Evolutionary conservation across 2,113 vertebrate species (phyloP).

Genomic region (Prietella phreatophila): DNA sequence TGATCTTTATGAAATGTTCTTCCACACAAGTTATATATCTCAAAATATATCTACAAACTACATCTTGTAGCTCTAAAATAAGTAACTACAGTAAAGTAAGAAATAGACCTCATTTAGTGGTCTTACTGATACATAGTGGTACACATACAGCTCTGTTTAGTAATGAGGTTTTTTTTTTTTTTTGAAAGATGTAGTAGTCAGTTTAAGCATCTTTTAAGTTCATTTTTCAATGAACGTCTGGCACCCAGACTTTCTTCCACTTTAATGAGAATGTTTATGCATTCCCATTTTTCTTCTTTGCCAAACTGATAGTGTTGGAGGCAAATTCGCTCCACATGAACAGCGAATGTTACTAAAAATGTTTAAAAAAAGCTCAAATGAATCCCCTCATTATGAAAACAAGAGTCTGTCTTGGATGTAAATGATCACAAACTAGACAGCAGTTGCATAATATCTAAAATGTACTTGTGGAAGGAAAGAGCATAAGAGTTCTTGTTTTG

Average conservation of each 20-base stretch:
- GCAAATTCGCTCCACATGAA: background rate
- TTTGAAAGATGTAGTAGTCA: background rate
- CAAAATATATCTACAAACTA: background rate
- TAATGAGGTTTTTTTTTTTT: background rate
- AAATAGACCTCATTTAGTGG: background rate
- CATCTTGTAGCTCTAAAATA: background rate
- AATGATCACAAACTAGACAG: background rate
- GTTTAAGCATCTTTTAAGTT: background rate
- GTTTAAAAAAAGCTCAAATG: no score
- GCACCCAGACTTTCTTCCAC: background rate
- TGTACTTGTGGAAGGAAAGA: background rate
- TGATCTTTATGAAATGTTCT: no score
- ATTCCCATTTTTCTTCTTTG: background rate
- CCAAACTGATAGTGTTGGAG: background rate
- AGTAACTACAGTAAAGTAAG: background rate
- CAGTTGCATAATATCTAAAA: background rate
- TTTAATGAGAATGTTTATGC: background rate
- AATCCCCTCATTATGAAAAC: background rate
- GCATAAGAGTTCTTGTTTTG: background rate
- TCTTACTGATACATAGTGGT: background rate
- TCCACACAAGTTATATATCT: background rate
- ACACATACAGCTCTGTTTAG: background rate
- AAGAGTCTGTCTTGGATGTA: background rate
- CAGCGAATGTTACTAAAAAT: constrained; percentile 9
- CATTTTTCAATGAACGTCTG: background rate